Conservation (phyloP, 1,140 invertebrate species). For the Pseudoatta argentina region DNA sequence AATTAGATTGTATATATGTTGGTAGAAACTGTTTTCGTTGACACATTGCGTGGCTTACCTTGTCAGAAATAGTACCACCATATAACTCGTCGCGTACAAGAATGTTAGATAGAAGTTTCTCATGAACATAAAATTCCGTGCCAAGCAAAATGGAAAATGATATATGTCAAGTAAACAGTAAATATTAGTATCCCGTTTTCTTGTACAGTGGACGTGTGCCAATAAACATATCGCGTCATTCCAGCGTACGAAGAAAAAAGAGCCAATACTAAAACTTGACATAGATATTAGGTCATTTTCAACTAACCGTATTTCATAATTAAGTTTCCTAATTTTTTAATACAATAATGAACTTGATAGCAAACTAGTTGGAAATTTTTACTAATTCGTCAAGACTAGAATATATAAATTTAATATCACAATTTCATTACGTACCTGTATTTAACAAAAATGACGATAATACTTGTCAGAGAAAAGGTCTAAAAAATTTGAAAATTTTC, state of each 20-base stretch:
- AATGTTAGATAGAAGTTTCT: conserved; percentile 16
- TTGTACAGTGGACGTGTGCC: not conserved
- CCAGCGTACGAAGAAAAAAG: not conserved
- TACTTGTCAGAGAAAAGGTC: not conserved
- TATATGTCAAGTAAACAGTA: conserved; percentile 20
- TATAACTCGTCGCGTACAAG: conserved; percentile 10
- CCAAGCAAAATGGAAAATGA: conserved; percentile 16
- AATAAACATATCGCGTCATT: conserved; percentile 25
- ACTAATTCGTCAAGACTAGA: not conserved
- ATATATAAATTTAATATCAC: not conserved
- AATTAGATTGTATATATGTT: not conserved
- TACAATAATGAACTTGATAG: not conserved
- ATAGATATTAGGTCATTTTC: not conserved
- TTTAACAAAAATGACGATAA: not conserved
- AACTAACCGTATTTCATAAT: not conserved
- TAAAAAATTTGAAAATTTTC: not conserved
- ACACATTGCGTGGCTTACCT: conserved; percentile 16
- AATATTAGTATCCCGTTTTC: conserved; percentile 32
- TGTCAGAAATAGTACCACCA: not conserved
- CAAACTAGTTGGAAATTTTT: not conserved
- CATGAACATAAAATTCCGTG: conserved; percentile 11
- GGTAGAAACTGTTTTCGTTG: conserved; percentile 40
- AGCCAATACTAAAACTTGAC: conserved; percentile 21
- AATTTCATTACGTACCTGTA: not conserved
- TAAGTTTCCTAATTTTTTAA: not conserved